A percentile compares a stretch with the other conserved stretches of the same genome.
These are phyloP conservation scores for Parotia lawesii DNA, from an alignment of 2,113 vertebrate genomes.

Conservation along the genomic window DNA sequence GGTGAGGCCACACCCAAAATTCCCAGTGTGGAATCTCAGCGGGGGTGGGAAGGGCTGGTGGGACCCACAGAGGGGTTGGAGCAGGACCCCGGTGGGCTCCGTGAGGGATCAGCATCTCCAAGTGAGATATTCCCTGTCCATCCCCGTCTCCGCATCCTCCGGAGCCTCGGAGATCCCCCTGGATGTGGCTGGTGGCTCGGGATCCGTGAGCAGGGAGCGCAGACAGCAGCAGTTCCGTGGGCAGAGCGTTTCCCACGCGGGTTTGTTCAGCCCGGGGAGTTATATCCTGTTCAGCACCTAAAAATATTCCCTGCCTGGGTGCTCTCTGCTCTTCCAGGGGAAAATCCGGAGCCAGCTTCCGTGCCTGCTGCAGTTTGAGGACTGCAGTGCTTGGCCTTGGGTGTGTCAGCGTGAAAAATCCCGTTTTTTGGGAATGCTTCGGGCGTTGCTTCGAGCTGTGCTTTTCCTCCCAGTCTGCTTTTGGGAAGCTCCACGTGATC, in stretches of 20 bases:
- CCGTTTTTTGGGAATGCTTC: background rate
- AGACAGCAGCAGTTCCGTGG: background rate
- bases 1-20: accelerated
- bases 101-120: accelerated
- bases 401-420: background rate
- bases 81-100: accelerated
- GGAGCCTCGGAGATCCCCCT: background rate
- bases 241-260: accelerated
- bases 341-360: background rate
- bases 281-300: accelerated
- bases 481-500: background rate
- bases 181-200: background rate
- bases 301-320: background rate
- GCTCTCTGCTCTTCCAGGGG: background rate
- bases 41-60: background rate
- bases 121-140: accelerated
- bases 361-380: background rate
- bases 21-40: accelerated
- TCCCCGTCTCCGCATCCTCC: background rate
- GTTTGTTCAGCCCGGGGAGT: background rate
- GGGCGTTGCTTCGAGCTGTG: accelerated
- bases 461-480: background rate
- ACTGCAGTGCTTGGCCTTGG: background rate
- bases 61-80: background rate
- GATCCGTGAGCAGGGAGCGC: accelerated